Conservation (phyloP, 2,113 vertebrate genomes). For the Poecilia latipinna region DNA sequence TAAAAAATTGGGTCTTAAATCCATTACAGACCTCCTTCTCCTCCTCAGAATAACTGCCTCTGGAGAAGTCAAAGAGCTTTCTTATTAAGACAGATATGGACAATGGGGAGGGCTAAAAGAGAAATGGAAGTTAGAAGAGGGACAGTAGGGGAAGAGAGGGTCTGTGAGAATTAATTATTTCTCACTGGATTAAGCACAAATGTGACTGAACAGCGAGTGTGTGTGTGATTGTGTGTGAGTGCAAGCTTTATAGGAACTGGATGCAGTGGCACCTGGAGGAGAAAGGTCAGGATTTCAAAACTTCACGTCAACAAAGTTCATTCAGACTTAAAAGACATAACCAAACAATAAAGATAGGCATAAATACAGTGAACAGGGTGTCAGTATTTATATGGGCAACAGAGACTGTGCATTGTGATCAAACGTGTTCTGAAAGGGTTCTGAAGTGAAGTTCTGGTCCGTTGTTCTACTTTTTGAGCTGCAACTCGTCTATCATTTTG, state of each 20-base stretch:
- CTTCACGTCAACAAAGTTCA: not conserved
- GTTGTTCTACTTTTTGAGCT: no score
- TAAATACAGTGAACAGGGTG: not conserved
- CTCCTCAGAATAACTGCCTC: slow-evolving; percentile 27
- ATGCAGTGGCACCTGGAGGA: slow-evolving; percentile 8
- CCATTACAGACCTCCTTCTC: slow-evolving; percentile 63
- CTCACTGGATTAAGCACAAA: slow-evolving; percentile 55
- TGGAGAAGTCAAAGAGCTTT: slow-evolving; percentile 57
- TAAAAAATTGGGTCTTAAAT: slow-evolving; percentile 74
- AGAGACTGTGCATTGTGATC: no score
- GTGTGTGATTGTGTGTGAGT: not conserved
- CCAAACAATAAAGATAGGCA: not conserved
- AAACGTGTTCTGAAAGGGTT: no score
- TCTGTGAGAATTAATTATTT: slow-evolving; percentile 65
- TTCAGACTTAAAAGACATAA: not conserved
- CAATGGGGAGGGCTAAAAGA: slow-evolving; percentile 6
- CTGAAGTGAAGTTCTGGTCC: no score
- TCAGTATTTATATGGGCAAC: not conserved
- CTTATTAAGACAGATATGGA: slow-evolving; percentile 58
- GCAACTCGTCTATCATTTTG: no score
- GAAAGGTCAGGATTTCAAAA: slow-evolving; percentile 8
- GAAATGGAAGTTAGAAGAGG: slow-evolving; percentile 7
- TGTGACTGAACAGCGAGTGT: slow-evolving; percentile 36
- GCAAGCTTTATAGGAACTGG: slow-evolving; percentile 23
- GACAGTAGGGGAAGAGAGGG: slow-evolving; percentile 32